Base-by-base conservation (phyloP, 2,797 vertebrate genomes). In the Halcyon chelicuti region DNA sequence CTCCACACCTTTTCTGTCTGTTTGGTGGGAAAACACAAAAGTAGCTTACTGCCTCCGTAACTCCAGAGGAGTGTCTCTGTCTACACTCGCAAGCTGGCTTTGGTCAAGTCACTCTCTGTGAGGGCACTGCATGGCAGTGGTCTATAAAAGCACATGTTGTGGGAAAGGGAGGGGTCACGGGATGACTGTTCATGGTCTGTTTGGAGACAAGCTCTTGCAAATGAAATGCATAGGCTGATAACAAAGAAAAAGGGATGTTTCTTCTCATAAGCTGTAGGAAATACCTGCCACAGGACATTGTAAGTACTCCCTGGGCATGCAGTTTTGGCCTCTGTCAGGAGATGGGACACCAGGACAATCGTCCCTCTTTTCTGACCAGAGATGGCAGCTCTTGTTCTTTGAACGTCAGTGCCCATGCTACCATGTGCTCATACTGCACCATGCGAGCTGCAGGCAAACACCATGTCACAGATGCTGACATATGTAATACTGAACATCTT, bases 401-500 rank as follows among this genome's bases (percentile, higher is more conserved):
- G 44, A 87, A 93, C 67, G 17, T 60, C 44, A 23, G 28, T 39
- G 4, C 90, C 73, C 83, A 87, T 44, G 5, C 1, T 70, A 0
- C 33, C 5, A 58, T 18, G 5, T 87, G 83, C 11, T 3, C 0
- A 10, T 87, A 91, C 68, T 91, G 79, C 14, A 16, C 67, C 4
- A 4, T 60, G 31, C 11, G 35, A 75, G 68, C 84, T 14, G 23
- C 7, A 66, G 68, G 84, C 35, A 26, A 3, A 84, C 79, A 91
- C 88, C 22, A 1, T 31, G 46, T 25, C 33, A 46, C 84, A 80
- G 54, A 75, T 91, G 22, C 1, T 1, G 3, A 26, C 0, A 25
- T 80, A 29, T 23, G 0, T 40, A 40, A 9, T 80, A 40, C 1
- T 61, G 0, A 75, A 10, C 6, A 2, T 57, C 23, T 5, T 25